Evolutionary conservation across 2,113 vertebrate species (phyloP).

Genomic region (Saimiri boliviensis): DNA sequence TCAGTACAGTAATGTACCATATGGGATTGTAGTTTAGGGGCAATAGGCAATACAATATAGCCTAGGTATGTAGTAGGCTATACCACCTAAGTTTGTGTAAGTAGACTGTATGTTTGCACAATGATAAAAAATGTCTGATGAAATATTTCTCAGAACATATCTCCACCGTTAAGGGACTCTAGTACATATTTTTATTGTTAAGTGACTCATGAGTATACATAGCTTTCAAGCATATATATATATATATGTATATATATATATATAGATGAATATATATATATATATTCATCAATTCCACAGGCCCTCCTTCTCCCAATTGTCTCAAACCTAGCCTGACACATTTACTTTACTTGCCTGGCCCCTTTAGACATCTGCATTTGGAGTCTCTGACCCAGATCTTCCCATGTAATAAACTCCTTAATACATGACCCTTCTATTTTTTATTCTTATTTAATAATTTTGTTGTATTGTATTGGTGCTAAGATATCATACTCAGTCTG

Average conservation of each 20-base stretch:
- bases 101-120: background rate
- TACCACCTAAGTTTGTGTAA: background rate
- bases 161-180: background rate
- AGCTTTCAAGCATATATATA: background rate
- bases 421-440: background rate
- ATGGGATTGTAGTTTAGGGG: background rate
- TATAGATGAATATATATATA: background rate
- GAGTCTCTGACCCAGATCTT: background rate
- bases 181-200: background rate
- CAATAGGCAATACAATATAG: background rate
- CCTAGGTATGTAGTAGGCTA: background rate
- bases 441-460: slow-evolving; percentile 8
- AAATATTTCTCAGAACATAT: background rate
- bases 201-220: background rate
- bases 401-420: background rate
- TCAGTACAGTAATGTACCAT: background rate
- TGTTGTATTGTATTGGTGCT: slow-evolving; percentile 24
- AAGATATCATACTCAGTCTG: background rate
- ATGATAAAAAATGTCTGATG: background rate
- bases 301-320: background rate
- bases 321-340: background rate
- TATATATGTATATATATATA: no score
- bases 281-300: background rate
- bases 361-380: background rate
- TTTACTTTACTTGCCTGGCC: background rate